These are phyloP conservation scores for Daboia siamensis DNA, from an alignment of 2,113 vertebrate genomes.

Conservation along the genomic window DNA sequence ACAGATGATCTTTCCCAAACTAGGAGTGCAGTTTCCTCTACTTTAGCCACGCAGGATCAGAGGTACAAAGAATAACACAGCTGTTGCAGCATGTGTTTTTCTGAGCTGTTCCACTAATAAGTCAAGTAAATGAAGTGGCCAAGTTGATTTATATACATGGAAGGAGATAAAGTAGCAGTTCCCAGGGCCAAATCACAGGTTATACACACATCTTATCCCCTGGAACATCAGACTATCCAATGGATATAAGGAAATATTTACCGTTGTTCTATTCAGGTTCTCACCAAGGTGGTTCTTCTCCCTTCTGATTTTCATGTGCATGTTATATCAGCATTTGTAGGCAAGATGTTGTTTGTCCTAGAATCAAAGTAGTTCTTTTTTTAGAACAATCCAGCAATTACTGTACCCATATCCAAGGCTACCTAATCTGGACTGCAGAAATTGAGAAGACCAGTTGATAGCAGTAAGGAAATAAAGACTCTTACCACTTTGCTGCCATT, in stretches of 20 bases:
- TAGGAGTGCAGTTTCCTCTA: background rate
- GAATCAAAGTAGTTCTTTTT: background rate
- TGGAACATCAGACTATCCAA: background rate
- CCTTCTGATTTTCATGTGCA: background rate
- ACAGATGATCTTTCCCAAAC: background rate
- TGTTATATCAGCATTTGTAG: background rate
- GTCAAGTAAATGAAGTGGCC: background rate
- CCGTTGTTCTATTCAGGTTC: background rate
- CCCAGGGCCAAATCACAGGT: background rate
- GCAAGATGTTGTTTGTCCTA: background rate
- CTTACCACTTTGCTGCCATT: background rate
- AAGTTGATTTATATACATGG: background rate
- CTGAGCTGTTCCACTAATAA: background rate
- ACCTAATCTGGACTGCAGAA: background rate
- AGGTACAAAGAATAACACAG: background rate
- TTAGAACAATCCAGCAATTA: background rate
- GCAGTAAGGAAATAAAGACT: background rate
- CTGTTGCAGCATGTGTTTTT: background rate
- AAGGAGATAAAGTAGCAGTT: background rate
- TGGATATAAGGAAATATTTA: background rate
- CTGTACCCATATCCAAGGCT: background rate
- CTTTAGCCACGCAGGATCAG: background rate
- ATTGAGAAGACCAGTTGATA: background rate
- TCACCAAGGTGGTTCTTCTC: background rate
- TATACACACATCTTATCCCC: background rate